phyloP scores from a whole-genome alignment of 2,797 vertebrate species.

The Bryconaethiops microstoma region DNA sequence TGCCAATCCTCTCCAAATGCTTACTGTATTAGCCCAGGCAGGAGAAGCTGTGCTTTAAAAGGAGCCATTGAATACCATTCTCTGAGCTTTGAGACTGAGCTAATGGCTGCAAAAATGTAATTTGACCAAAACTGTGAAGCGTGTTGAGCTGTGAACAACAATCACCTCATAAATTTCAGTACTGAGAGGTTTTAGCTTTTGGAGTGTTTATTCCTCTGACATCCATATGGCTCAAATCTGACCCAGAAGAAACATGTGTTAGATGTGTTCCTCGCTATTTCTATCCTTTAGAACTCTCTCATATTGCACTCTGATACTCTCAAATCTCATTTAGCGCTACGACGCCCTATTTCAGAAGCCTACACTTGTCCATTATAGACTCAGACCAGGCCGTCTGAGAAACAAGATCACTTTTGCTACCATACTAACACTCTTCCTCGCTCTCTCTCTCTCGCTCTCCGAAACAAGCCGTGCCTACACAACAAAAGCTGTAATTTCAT shows the following conservation, averaged over 20 bases:
- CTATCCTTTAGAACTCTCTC: slow-evolving; percentile 25
- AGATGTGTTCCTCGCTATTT: slow-evolving; percentile 20
- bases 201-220: slow-evolving; percentile 17
- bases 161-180: slow-evolving; percentile 15
- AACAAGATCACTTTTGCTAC: slow-evolving; percentile 37
- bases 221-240: slow-evolving; percentile 27
- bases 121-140: slow-evolving; percentile 29
- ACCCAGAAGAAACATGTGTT: slow-evolving; percentile 8
- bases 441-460: slow-evolving; percentile 36
- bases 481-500: slow-evolving; percentile 72
- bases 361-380: slow-evolving; percentile 42
- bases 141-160: not conserved
- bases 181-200: slow-evolving; percentile 22
- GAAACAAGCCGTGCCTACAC: slow-evolving; percentile 47
- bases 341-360: slow-evolving; percentile 20
- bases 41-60: slow-evolving; percentile 20
- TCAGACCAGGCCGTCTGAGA: slow-evolving; percentile 7
- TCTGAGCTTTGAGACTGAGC: not conserved
- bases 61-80: not conserved
- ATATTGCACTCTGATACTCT: slow-evolving; percentile 5
- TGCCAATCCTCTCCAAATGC: slow-evolving; percentile 30
- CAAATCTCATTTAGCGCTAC: slow-evolving; percentile 44
- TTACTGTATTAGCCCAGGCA: slow-evolving; percentile 13
- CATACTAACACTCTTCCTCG: slow-evolving; percentile 11
- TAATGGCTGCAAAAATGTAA: slow-evolving; percentile 33